Evolutionary conservation across 2,888 invertebrate genomes (phyloP).

Genomic region (Tortrix viridana): DNA sequence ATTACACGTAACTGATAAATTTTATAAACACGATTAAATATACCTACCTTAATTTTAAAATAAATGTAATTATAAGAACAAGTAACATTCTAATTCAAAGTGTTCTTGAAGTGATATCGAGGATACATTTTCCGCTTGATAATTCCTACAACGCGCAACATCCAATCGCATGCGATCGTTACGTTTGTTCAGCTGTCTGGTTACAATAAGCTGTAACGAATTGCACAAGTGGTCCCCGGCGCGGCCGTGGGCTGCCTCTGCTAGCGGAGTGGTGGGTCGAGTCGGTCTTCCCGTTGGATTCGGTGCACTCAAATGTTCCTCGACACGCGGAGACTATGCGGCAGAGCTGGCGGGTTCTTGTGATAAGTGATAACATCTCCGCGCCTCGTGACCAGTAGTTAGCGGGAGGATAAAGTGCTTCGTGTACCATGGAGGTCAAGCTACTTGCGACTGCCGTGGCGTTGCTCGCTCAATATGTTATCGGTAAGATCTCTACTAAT

Average conservation of each 20-base stretch:
- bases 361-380: conserved; percentile 17
- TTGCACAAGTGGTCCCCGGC: conserved; percentile 54
- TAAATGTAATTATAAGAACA: neutral
- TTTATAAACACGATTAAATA: neutral
- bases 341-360: conserved; percentile 12
- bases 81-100: conserved; percentile 11
- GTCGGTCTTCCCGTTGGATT: conserved; percentile 4
- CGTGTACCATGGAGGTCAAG: conserved; percentile 15
- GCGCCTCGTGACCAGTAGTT: conserved; percentile 18
- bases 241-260: conserved; percentile 25
- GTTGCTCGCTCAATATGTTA: conserved; percentile 9
- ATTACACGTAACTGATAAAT: too few relatives aligned
- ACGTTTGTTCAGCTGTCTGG: conserved; percentile 57
- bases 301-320: neutral
- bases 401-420: conserved; percentile 5
- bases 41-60: neutral
- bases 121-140: conserved; percentile 7
- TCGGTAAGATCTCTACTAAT: conserved; percentile 7
- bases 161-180: conserved; percentile 34
- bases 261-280: conserved; percentile 1
- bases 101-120: conserved; percentile 5
- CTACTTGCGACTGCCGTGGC: conserved; percentile 6
- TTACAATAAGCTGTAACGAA: conserved; percentile 48
- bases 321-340: conserved; percentile 16
- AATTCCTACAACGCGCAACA: conserved; percentile 13